A percentile compares a stretch with the other conserved stretches of the same genome.
phyloP scores from a whole-genome alignment of 2,888 invertebrate species.

The Chrysotoxum bicinctum region DNA sequence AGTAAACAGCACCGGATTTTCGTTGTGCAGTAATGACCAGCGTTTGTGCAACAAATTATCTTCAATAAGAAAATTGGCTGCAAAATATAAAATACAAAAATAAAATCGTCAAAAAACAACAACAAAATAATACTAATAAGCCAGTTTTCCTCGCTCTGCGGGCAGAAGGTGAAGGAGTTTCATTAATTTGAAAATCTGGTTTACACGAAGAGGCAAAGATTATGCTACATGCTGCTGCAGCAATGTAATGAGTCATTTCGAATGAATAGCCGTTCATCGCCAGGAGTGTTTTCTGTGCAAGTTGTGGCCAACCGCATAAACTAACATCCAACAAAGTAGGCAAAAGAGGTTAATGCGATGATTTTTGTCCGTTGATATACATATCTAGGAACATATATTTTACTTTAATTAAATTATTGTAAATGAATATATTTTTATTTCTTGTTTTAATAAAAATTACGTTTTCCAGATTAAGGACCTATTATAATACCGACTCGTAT shows the following conservation, averaged over 20 bases:
- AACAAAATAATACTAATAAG: constrained; percentile 66
- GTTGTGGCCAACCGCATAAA: constrained; percentile 3
- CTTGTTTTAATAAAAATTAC: background rate
- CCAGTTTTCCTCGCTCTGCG: constrained; percentile 62
- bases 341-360: background rate
- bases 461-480: background rate
- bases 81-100: constrained; percentile 23
- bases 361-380: background rate
- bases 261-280: constrained; percentile 58
- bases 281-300: constrained; percentile 49
- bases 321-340: constrained; percentile 36
- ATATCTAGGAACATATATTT: background rate
- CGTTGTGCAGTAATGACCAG: constrained; percentile 65
- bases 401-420: background rate
- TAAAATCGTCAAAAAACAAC: constrained; percentile 32
- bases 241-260: constrained; percentile 62
- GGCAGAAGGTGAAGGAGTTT: constrained; percentile 70
- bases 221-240: constrained; percentile 26
- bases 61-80: constrained; percentile 61
- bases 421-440: background rate
- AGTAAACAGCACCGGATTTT: constrained; percentile 67
- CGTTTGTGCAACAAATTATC: constrained; percentile 71
- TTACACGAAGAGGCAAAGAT: constrained; percentile 66
- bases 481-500: too few species aligned
- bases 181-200: constrained; percentile 72